These are phyloP conservation scores for Cyanoramphus novaezelandiae DNA, from an alignment of 2,113 vertebrate species.

Conservation along the genomic window DNA sequence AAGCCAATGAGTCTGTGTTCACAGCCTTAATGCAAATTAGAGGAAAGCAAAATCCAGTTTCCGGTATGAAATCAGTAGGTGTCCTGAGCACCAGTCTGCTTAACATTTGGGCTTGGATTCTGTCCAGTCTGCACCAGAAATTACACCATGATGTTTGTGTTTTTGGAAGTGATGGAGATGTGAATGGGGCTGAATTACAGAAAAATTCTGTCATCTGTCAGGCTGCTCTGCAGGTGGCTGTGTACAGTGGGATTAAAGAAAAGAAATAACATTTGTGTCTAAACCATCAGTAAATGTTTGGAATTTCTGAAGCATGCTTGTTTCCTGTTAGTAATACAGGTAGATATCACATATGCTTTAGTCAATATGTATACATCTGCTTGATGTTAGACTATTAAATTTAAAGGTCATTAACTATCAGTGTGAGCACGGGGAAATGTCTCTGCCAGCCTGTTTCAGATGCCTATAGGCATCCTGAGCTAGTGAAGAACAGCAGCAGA, in stretches of 20 bases:
- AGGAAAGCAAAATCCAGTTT: background rate
- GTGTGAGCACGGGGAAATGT: background rate
- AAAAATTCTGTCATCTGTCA: background rate
- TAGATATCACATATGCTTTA: background rate
- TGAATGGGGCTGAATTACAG: background rate
- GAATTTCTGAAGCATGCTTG: background rate
- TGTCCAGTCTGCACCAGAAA: background rate
- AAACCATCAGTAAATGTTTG: background rate
- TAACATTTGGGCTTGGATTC: background rate
- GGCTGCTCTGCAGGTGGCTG: background rate
- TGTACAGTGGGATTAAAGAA: background rate
- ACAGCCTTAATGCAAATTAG: background rate
- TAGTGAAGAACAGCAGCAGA: background rate
- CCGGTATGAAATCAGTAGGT: background rate
- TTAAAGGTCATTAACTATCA: background rate
- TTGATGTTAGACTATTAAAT: background rate
- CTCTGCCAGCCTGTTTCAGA: background rate
- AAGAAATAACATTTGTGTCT: background rate
- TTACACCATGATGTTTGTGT: background rate
- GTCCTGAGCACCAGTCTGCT: background rate
- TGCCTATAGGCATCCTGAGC: background rate
- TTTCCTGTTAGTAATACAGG: background rate
- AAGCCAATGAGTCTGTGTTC: background rate
- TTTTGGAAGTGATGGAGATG: background rate
- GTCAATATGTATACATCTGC: background rate